phyloP scores from a whole-genome alignment of 2,113 vertebrate genomes.

The Ahaetulla prasina region DNA sequence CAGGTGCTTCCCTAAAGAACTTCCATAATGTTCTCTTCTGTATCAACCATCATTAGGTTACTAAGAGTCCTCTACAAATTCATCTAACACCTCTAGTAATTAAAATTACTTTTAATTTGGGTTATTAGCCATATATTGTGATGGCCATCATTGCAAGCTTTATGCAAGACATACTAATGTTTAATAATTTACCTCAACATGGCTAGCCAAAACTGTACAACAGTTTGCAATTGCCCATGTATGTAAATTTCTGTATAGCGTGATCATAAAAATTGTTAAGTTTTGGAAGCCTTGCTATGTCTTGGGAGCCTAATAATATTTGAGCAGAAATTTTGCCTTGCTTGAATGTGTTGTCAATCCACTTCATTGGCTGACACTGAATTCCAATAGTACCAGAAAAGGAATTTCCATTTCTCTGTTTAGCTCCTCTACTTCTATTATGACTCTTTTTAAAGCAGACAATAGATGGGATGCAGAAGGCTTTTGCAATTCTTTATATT shows the following conservation, averaged over 20 bases:
- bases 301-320: not conserved
- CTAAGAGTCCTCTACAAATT: not conserved
- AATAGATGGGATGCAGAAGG: not conserved
- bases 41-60: not conserved
- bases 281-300: not conserved
- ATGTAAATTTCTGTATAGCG: not conserved
- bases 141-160: not conserved
- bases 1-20: not conserved
- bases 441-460: not conserved
- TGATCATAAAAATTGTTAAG: not conserved
- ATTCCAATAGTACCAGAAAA: not conserved
- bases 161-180: not conserved
- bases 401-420: not conserved
- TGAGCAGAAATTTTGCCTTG: not conserved
- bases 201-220: not conserved
- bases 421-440: not conserved
- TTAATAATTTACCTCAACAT: too few relatives aligned
- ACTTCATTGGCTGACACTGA: not conserved
- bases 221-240: not conserved
- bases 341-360: not conserved
- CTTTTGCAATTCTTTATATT: not conserved
- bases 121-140: not conserved
- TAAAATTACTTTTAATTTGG: not conserved
- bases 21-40: not conserved
- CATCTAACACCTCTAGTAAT: not conserved